Conservation (phyloP, 2,113 vertebrate genomes). For the Blennius ocellaris region DNA sequence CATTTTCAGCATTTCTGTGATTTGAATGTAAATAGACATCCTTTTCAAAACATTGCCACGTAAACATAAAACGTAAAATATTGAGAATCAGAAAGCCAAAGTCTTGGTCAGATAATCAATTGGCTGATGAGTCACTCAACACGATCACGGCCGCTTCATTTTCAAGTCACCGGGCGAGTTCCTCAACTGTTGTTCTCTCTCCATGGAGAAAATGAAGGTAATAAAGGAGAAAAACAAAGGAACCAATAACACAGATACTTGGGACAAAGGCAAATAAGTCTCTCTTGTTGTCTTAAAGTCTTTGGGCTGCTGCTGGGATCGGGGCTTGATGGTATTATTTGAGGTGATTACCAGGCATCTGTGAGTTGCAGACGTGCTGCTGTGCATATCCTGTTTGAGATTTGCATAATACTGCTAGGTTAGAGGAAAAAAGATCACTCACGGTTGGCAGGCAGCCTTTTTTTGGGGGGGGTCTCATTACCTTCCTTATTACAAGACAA, state of each 20-base stretch:
- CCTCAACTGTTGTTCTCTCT: not conserved
- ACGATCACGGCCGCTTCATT: no score
- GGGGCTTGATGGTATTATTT: conserved; percentile 28
- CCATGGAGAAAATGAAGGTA: not conserved
- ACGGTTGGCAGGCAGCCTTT: conserved; percentile 9
- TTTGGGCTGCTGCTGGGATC: not conserved
- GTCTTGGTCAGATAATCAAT: no score
- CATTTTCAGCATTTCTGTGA: no score
- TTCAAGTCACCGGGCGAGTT: no score
- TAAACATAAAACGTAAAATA: no score
- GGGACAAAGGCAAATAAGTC: conserved; percentile 17
- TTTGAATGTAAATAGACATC: no score
- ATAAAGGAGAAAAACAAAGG: not conserved
- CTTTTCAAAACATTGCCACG: no score
- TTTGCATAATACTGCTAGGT: conserved; percentile 43
- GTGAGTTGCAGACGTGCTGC: conserved; percentile 17
- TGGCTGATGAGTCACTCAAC: no score
- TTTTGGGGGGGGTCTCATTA: conserved; percentile 45
- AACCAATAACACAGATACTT: conserved; percentile 7
- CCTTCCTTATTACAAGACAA: conserved; percentile 10
- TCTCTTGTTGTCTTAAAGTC: conserved; percentile 21
- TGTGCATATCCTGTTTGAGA: conserved; percentile 26
- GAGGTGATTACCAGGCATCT: conserved; percentile 35
- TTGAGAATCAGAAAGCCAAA: no score
- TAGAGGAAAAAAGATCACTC: conserved; percentile 23